phyloP scores from a whole-genome alignment of 1,140 invertebrate genomes.

The Hycleus cichorii region DNA sequence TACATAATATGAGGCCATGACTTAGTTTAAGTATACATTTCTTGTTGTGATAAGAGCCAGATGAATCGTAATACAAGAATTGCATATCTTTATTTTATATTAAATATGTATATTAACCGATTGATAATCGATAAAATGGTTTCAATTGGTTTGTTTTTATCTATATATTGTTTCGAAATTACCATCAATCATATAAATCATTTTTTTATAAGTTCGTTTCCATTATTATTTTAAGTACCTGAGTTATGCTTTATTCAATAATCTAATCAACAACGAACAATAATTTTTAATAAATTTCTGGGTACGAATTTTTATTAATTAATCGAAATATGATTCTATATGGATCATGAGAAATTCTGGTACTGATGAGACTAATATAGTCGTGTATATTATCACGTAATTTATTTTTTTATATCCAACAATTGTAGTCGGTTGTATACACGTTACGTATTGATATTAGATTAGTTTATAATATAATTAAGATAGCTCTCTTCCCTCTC shows the following conservation, averaged over 20 bases:
- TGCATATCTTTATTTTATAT: not conserved
- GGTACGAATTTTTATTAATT: not conserved
- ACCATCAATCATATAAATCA: not conserved
- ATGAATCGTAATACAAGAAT: not conserved
- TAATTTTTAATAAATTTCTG: not conserved
- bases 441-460: slow-evolving; percentile 31
- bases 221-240: slow-evolving; percentile 26
- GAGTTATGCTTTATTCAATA: slow-evolving; percentile 27
- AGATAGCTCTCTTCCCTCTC: slow-evolving; percentile 30
- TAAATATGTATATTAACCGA: no score
- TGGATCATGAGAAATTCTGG: not conserved
- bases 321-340: not conserved
- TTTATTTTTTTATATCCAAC: slow-evolving; percentile 30
- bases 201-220: slow-evolving; percentile 4
- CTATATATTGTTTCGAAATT: slow-evolving; percentile 6
- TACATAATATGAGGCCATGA: slow-evolving; percentile 33
- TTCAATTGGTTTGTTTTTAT: not conserved
- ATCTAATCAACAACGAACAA: slow-evolving; percentile 3
- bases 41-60: slow-evolving; percentile 29
- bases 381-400: slow-evolving; percentile 29
- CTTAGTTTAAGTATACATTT: slow-evolving; percentile 29
- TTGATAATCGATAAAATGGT: not conserved
- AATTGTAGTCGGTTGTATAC: slow-evolving; percentile 24
- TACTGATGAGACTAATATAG: slow-evolving; percentile 30
- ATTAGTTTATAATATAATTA: slow-evolving; percentile 28